phyloP scores from a whole-genome alignment of 2,113 vertebrate genomes.

The Colinus virginianus region DNA sequence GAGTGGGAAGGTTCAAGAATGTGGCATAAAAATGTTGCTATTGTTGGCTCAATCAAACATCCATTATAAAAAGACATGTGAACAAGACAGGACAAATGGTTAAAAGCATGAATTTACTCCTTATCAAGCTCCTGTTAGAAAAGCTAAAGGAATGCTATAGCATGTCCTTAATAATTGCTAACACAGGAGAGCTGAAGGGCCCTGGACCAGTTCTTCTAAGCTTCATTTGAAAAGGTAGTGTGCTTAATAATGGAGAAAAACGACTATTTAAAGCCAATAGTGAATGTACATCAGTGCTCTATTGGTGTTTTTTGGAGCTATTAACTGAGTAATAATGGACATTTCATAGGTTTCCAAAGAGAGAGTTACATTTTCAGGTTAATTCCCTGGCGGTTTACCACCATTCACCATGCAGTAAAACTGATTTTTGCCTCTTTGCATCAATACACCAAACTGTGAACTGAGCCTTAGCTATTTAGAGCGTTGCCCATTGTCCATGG shows the following conservation, averaged over 20 bases:
- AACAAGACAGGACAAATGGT: not conserved
- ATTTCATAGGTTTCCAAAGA: not conserved
- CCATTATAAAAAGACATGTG: not conserved
- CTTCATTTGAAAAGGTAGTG: not conserved
- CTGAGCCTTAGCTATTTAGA: conserved; percentile 27
- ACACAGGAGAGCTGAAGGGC: not conserved
- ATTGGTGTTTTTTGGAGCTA: not conserved
- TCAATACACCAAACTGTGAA: conserved; percentile 26
- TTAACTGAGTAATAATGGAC: not conserved
- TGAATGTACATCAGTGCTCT: not conserved
- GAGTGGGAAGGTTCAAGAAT: not conserved
- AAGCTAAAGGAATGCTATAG: not conserved
- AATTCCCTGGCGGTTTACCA: not conserved
- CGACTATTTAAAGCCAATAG: not conserved
- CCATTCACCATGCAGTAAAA: not conserved
- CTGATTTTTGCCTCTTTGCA: conserved; percentile 46
- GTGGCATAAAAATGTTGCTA: not conserved
- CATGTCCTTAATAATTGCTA: not conserved
- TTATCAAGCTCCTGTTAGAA: not conserved
- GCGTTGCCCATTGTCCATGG: not conserved
- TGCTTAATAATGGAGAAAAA: not conserved
- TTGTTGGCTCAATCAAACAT: not conserved
- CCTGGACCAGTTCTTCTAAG: not conserved
- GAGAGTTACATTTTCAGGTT: not conserved
- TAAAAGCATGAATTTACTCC: not conserved